Evolutionary conservation across 2,888 invertebrate species (phyloP), one percentile per base, ranked within the genome.

Genomic region (Campoplex capitator): DNA sequence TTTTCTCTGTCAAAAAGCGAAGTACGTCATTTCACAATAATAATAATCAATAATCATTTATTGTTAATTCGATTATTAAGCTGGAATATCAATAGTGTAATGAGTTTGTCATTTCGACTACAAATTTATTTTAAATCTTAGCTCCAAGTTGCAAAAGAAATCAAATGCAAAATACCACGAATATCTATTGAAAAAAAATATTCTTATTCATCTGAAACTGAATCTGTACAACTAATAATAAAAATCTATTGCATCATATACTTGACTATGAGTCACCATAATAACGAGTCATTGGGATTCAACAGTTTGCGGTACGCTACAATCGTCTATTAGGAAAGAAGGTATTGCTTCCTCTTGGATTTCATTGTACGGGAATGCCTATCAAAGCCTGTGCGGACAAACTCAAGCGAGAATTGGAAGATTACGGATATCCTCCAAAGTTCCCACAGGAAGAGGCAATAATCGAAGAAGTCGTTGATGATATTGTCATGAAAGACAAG

Each of bases 321-420:
- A 96, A 99, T 89, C 96, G 99, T n/a, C 95, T 99, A 76, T 97
- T 98, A 94, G 99, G 99, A 0, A 98, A 98, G 93, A 96, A 96
- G 91, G 98, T 97, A 16, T 95, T 99, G 11, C 99, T 99, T 95
- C 99, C 99, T 18, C 99, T 99, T 95, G 99, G 98, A 3, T 98
- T 99, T 91, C 99, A 99, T 94, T 99, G 99, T 93, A 99, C 99
- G 35, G 99, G 99, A 70, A 99, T 99, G 99, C 99, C 99, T 0
- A 99, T 99, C 86, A 99, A 99, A 95, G 99, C 99, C 0, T 99
- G 99, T 95, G 98, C 99, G 18, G 99, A 99, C 94, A 99, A 99
- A 94, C 95, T 99, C 67, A 98, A 98, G 92, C 95, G 98, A 85
- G 99, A 99, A 95, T 97, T 99, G 95, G 97, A 97, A 93, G 95